Conservation (phyloP, 1,140 invertebrate genomes). For the Orchestia grillus region DNA sequence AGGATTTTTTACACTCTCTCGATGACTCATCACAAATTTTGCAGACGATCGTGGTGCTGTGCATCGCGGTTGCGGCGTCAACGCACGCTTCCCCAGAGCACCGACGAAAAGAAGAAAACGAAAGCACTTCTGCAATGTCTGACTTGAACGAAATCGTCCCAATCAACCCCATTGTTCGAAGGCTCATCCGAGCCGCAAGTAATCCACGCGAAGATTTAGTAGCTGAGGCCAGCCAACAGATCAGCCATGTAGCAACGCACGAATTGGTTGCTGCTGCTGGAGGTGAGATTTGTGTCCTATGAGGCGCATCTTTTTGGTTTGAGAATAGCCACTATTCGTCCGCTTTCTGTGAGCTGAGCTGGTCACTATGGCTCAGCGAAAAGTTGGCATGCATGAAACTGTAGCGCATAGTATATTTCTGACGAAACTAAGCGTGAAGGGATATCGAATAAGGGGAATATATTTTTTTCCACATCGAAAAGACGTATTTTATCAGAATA, state of each 20-base stretch:
- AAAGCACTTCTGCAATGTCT: not conserved
- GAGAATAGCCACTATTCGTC: too few species aligned
- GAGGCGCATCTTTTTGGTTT: too few species aligned
- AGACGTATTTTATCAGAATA: too few species aligned
- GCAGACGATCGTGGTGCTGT: slow-evolving; percentile 14
- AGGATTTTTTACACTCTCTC: not conserved
- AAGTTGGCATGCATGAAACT: too few species aligned
- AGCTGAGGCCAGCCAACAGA: slow-evolving; percentile 44
- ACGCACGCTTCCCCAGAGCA: not conserved
- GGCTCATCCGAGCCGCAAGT: slow-evolving; percentile 1
- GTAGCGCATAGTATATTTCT: too few species aligned
- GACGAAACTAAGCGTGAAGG: too few species aligned
- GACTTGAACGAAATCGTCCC: not conserved
- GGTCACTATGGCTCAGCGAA: too few species aligned
- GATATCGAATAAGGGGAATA: too few species aligned
- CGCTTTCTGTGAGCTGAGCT: too few species aligned
- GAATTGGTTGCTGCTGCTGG: slow-evolving; percentile 53
- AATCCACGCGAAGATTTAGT: not conserved
- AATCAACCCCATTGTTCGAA: not conserved
- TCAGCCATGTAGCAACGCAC: slow-evolving; percentile 46
- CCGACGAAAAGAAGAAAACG: not conserved
- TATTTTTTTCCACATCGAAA: too few species aligned
- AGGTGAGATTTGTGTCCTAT: not conserved
- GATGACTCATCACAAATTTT: slow-evolving; percentile 1
- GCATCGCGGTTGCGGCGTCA: not conserved